phyloP scores from a whole-genome alignment of 2,797 vertebrate genomes.

The Acipenser oxyrinchus region DNA sequence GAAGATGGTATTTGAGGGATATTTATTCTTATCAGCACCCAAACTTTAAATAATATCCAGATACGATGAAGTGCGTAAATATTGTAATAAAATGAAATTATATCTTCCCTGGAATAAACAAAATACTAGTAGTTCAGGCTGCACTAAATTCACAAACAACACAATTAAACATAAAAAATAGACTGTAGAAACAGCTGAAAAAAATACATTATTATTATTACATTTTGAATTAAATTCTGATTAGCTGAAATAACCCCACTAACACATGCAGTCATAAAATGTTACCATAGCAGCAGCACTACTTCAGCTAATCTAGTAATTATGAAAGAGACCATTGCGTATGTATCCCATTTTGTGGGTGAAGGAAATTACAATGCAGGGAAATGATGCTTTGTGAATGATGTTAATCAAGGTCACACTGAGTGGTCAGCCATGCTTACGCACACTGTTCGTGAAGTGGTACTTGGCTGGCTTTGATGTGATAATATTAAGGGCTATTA shows the following conservation, averaged over 20 bases:
- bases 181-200: not conserved
- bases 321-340: slow-evolving; percentile 25
- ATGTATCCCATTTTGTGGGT: slow-evolving; percentile 26
- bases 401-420: slow-evolving; percentile 13
- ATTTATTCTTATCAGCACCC: not conserved
- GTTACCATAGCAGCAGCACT: slow-evolving; percentile 53
- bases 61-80: not conserved
- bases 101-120: not conserved
- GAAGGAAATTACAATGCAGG: slow-evolving; percentile 22
- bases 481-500: slow-evolving; percentile 9
- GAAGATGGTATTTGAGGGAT: not conserved
- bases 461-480: not conserved
- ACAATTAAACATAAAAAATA: not conserved
- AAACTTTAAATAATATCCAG: slow-evolving; percentile 1
- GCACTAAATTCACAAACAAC: not conserved
- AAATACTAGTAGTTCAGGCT: not conserved
- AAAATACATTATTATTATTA: not conserved
- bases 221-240: not conserved
- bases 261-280: slow-evolving; percentile 45
- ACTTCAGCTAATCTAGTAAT: slow-evolving; percentile 32
- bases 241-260: slow-evolving; percentile 22
- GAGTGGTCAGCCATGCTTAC: slow-evolving; percentile 16
- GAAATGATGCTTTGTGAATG: not conserved
- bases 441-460: not conserved
- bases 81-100: not conserved